Evolutionary conservation across 2,888 invertebrate genomes (phyloP).

Genomic region (Plemyria rubiginata): DNA sequence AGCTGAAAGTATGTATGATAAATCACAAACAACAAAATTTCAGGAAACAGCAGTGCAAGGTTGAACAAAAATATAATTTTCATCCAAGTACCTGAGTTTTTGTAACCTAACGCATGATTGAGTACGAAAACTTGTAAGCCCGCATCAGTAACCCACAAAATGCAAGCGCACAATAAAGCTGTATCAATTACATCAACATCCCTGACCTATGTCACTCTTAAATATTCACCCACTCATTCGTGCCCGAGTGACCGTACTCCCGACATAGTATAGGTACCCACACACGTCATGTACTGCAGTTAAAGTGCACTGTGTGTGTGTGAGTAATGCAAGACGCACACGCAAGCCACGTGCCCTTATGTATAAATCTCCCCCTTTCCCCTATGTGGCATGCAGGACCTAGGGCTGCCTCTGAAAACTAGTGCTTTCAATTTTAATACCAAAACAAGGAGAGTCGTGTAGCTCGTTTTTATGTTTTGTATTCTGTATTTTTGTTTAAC

Average conservation of each 20-base stretch:
- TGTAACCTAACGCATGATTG: no score
- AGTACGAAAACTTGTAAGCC: not conserved
- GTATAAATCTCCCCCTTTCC: constrained; percentile 57
- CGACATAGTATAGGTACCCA: constrained; percentile 44
- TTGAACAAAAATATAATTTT: no score
- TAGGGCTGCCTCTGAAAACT: constrained; percentile 56
- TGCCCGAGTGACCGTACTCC: constrained; percentile 64
- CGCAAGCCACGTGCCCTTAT: constrained; percentile 58
- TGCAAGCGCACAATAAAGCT: constrained; percentile 23
- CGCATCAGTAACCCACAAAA: not conserved
- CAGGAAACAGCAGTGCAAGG: no score
- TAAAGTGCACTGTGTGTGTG: constrained; percentile 39
- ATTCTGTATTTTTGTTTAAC: constrained; percentile 13
- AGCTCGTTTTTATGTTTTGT: constrained; percentile 11
- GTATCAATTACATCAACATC: constrained; percentile 35
- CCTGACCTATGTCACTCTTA: constrained; percentile 67
- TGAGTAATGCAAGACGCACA: constrained; percentile 46
- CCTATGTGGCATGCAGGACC: constrained; percentile 39
- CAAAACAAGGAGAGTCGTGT: constrained; percentile 13
- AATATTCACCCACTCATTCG: constrained; percentile 50
- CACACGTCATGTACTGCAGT: constrained; percentile 31
- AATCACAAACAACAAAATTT: no score
- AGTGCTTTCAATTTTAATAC: constrained; percentile 30
- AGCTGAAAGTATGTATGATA: no score
- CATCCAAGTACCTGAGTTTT: no score